Evolutionary conservation across 2,797 vertebrate species (phyloP).

Genomic region (Channallabes apus): DNA sequence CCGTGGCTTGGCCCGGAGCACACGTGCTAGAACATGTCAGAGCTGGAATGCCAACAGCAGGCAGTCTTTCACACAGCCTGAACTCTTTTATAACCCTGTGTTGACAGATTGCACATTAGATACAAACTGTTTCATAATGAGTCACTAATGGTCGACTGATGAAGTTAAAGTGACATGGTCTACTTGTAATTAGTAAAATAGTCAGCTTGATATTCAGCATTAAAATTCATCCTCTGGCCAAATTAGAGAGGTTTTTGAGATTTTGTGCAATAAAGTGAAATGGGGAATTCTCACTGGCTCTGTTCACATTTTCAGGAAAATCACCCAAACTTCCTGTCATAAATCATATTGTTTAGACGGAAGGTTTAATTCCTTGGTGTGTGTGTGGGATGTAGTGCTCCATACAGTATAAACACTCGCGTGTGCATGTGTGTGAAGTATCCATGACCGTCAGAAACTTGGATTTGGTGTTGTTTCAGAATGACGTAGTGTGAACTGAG

Average conservation of each 20-base stretch:
- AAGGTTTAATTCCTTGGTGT: constrained; percentile 18
- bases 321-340: constrained; percentile 14
- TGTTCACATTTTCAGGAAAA: constrained; percentile 2
- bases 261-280: constrained; percentile 27
- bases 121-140: constrained; percentile 53
- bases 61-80: constrained; percentile 27
- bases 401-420: constrained; percentile 5
- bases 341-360: background rate
- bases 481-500: constrained; percentile 9
- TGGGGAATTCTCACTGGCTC: constrained; percentile 17
- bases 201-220: constrained; percentile 25
- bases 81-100: constrained; percentile 35
- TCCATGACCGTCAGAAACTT: constrained; percentile 27
- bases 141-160: constrained; percentile 50
- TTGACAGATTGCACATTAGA: constrained; percentile 50
- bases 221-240: constrained; percentile 17
- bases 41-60: constrained; percentile 26
- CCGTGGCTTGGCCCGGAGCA: background rate
- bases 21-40: constrained; percentile 21
- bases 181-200: constrained; percentile 38
- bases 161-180: constrained; percentile 45
- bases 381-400: background rate
- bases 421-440: constrained; percentile 12
- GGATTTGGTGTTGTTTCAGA: constrained; percentile 16
- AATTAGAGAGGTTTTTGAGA: constrained; percentile 21